A percentile compares a stretch with the other conserved stretches of the same genome.
Evolutionary conservation across 2,113 vertebrate species (phyloP).

Genomic region (Cyphomyrus plagiostoma): DNA sequence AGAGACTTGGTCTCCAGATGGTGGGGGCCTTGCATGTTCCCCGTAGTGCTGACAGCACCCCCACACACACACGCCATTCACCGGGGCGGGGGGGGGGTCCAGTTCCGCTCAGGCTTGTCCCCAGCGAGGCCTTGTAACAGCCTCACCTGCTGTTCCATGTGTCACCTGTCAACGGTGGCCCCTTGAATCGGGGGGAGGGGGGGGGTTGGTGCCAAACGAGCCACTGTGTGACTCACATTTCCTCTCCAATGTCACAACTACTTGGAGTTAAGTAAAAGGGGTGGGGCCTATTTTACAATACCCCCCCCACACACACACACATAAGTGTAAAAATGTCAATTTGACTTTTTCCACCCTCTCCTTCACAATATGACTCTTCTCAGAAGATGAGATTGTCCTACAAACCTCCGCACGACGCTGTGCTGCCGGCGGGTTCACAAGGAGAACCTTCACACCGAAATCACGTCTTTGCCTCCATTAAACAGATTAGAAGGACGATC

Average conservation of each 20-base stretch:
- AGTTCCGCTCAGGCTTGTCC: background rate
- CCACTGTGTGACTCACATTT: background rate
- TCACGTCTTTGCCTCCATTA: background rate
- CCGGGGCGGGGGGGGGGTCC: background rate
- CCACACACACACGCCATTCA: background rate
- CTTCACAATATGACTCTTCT: background rate
- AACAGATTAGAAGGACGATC: background rate
- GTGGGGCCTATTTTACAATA: background rate
- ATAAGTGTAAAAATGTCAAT: background rate
- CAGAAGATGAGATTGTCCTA: background rate
- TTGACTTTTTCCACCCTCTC: background rate
- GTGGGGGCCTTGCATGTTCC: background rate
- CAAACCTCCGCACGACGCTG: background rate
- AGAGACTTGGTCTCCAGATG: background rate
- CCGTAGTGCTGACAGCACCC: background rate
- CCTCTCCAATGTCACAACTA: background rate
- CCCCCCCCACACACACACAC: background rate
- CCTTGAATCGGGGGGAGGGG: background rate
- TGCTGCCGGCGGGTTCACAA: background rate
- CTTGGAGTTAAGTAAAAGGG: background rate
- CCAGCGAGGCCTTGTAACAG: background rate
- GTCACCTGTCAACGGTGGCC: background rate
- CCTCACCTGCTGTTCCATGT: background rate
- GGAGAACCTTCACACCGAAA: background rate
- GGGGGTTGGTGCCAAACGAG: background rate